A percentile compares a stretch with the other conserved stretches of the same genome.
Conservation (phyloP, 1,140 invertebrate genomes). For the Zaprionus tsacasi region DNA sequence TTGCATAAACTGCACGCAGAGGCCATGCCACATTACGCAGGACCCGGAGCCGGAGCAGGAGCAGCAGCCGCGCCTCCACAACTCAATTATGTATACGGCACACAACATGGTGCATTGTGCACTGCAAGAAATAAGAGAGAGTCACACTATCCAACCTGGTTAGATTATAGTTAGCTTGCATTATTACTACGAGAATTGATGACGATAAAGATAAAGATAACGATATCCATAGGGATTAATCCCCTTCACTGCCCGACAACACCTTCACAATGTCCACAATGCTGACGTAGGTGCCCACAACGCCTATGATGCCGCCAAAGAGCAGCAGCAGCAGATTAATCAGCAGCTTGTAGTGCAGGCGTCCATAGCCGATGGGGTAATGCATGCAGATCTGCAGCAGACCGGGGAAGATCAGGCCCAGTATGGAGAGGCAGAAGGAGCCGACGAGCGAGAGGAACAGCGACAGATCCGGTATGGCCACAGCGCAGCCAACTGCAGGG, state of each 20-base stretch:
- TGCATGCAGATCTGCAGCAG: conserved; percentile 87
- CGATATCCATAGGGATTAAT: neutral
- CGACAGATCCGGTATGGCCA: conserved; percentile 93
- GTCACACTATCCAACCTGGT: neutral
- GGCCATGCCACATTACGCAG: conserved; percentile 39
- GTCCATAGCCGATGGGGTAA: conserved; percentile 80
- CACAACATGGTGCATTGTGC: neutral
- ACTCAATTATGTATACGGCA: conserved; percentile 27
- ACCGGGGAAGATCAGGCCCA: conserved; percentile 96
- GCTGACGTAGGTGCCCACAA: conserved; percentile 89
- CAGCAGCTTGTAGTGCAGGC: conserved; percentile 83
- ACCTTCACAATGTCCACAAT: conserved; percentile 86
- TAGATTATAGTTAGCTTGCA: neutral
- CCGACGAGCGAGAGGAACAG: conserved; percentile 97
- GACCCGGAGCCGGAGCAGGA: neutral
- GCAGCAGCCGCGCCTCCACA: neutral
- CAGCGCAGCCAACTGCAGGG: conserved; percentile 89
- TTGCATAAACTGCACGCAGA: conserved; percentile 5
- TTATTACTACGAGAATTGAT: neutral
- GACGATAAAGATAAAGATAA: neutral
- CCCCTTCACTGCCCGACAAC: neutral
- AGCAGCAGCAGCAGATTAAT: conserved; percentile 87
- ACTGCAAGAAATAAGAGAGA: neutral
- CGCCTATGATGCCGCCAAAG: conserved; percentile 88
- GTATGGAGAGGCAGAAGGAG: conserved; percentile 92